These are phyloP conservation scores for Troides oblongomaculatus DNA, from an alignment of 2,888 invertebrate species.

Conservation along the genomic window DNA sequence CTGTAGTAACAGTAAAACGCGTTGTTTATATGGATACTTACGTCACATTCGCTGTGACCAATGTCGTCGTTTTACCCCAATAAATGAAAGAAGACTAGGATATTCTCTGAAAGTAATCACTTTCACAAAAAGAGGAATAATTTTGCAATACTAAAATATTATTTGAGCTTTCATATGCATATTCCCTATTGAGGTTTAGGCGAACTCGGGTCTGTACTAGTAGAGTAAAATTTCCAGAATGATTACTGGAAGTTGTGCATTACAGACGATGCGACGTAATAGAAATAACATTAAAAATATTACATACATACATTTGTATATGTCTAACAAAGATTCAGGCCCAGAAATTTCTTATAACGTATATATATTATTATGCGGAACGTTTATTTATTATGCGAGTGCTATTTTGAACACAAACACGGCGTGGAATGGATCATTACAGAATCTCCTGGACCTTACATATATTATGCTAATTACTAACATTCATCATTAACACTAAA, in stretches of 20 bases:
- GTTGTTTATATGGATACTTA: no score
- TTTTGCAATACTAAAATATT: no score
- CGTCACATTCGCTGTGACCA: no score
- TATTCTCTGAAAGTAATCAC: no score
- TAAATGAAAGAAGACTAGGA: no score
- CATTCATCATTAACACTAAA: constrained; percentile 24
- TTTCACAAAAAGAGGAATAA: neutral
- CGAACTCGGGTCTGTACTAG: constrained; percentile 14
- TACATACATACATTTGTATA: constrained; percentile 24
- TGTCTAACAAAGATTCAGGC: constrained; percentile 22
- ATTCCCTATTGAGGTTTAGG: constrained; percentile 7
- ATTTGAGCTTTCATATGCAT: neutral
- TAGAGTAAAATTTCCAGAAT: constrained; percentile 9
- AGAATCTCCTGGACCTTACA: constrained; percentile 27
- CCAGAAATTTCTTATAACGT: constrained; percentile 23
- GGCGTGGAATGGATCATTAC: constrained; percentile 8
- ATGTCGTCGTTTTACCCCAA: no score
- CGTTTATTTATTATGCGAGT: constrained; percentile 22
- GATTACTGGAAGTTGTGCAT: constrained; percentile 7
- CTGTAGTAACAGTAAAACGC: no score
- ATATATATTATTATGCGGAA: constrained; percentile 22
- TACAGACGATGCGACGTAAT: constrained; percentile 8
- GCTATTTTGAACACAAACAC: constrained; percentile 16
- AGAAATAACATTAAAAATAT: constrained; percentile 18
- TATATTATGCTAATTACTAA: constrained; percentile 26